Evolutionary conservation across 2,888 invertebrate genomes (phyloP), one percentile per base, ranked within the genome.

Genomic region (Xylophagus ater): DNA sequence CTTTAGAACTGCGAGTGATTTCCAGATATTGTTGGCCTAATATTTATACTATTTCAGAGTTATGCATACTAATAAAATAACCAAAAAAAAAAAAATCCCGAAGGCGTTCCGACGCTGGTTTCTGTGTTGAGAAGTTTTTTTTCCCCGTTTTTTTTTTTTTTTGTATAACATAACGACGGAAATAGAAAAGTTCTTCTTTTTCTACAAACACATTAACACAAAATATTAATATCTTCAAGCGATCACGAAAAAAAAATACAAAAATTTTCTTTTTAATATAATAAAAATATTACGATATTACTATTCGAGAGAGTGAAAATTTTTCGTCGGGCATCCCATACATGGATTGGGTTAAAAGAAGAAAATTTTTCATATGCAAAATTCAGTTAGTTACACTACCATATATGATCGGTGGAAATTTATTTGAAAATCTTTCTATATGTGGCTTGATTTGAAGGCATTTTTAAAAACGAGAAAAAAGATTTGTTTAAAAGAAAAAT

Each of bases 1-100:
- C 63, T 60, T 55, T 58, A 60, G 63, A 64, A 63, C 62, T 64
- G 63, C 64, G 63, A 64, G 65, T 64, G 63, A 45, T 53, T 58
- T 54, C 65, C 62, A 62, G 62, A 64, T 51, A 53, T 53, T 46
- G 49, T 42, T 56, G 57, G 53, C 57, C 62, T 59, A 62, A 58
- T 64, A 64, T 64, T 64, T 64, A 64, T 64, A 64, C 59, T 56
- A 56, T 52, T 47, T 44, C n/a, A 19, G 35, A 29, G 34, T 42
- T 38, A 33, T 37, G 23, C 28, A 24, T 28, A 18, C 26, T 24
- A 31, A 31, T 34, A 28, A 20, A 15, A 40, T 44, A 42, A 44
- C 44, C 42, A 34, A 34, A 20, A 19, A 10, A 18, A 17, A 20
- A 26, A 24, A 32, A 44, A 31, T 12, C 23, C 36, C 42, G 42